Evolutionary conservation across 2,797 vertebrate genomes (phyloP).

Genomic region (Enteromius viviparus): DNA sequence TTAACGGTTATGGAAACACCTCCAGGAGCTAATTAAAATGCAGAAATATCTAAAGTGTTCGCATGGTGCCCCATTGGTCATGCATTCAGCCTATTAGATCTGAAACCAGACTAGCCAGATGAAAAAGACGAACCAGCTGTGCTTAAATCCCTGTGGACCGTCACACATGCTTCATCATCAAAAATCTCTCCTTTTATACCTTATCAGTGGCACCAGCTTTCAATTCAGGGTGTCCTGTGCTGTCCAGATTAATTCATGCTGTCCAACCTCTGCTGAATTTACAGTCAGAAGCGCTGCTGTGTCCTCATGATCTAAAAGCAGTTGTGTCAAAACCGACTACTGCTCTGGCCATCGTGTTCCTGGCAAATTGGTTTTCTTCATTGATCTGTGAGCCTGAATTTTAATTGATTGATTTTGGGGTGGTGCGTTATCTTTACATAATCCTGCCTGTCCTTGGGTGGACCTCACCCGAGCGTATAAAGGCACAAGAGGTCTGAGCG

Average conservation of each 20-base stretch:
- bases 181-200: conserved; percentile 17
- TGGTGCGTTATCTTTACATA: conserved; percentile 45
- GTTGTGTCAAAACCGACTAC: not conserved
- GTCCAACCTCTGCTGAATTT: conserved; percentile 23
- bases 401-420: conserved; percentile 41
- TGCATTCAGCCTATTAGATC: conserved; percentile 58
- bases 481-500: conserved; percentile 30
- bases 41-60: conserved; percentile 36
- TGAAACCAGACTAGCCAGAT: conserved; percentile 34
- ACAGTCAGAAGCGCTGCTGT: conserved; percentile 18
- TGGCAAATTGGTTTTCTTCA: conserved; percentile 35
- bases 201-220: not conserved
- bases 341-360: conserved; percentile 16
- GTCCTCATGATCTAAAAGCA: conserved; percentile 25
- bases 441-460: conserved; percentile 45
- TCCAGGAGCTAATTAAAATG: conserved; percentile 57
- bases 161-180: conserved; percentile 45
- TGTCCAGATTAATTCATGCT: conserved; percentile 34
- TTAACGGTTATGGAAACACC: conserved; percentile 45
- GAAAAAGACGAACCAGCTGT: conserved; percentile 59
- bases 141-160: conserved; percentile 57
- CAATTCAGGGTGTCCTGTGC: conserved; percentile 14
- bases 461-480: conserved; percentile 14
- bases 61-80: conserved; percentile 42
- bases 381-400: conserved; percentile 49